Percentiles rank a stretch among this genome's conserved stretches.
These are phyloP conservation scores for Zaprionus taronus DNA, from an alignment of 1,140 invertebrate genomes.

Conservation along the genomic window DNA sequence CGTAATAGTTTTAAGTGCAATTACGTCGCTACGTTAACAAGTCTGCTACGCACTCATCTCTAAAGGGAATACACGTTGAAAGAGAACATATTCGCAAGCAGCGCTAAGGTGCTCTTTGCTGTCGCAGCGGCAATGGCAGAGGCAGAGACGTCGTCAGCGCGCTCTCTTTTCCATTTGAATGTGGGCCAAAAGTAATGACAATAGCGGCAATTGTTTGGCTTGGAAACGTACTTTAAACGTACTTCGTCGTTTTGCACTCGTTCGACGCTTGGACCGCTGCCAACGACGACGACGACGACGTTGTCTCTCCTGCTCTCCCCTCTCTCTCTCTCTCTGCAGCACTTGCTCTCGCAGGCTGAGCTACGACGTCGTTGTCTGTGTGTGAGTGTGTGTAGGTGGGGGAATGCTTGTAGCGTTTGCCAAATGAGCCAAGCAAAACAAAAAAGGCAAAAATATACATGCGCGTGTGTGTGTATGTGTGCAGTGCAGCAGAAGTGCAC, in stretches of 20 bases:
- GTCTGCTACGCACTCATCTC: constrained; percentile 18
- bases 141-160: neutral
- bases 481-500: constrained; percentile 40
- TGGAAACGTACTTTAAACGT: constrained; percentile 51
- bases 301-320: constrained; percentile 20
- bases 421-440: constrained; percentile 79
- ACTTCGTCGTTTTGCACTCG: constrained; percentile 25
- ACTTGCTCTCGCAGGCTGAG: constrained; percentile 28
- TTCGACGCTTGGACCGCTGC: constrained; percentile 49
- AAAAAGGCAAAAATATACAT: constrained; percentile 76
- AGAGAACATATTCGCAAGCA: constrained; percentile 35
- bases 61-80: constrained; percentile 33
- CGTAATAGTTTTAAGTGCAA: neutral
- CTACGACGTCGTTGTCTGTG: constrained; percentile 18
- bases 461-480: constrained; percentile 13
- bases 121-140: neutral
- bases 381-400: constrained; percentile 16
- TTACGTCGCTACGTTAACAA: neutral
- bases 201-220: constrained; percentile 72
- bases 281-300: constrained; percentile 22
- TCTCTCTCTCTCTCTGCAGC: constrained; percentile 9
- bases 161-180: constrained; percentile 58
- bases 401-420: constrained; percentile 46
- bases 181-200: constrained; percentile 81
- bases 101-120: constrained; percentile 28